These are phyloP conservation scores for Metacarcinus magister DNA, from an alignment of 2,888 invertebrate genomes.

Conservation along the genomic window DNA sequence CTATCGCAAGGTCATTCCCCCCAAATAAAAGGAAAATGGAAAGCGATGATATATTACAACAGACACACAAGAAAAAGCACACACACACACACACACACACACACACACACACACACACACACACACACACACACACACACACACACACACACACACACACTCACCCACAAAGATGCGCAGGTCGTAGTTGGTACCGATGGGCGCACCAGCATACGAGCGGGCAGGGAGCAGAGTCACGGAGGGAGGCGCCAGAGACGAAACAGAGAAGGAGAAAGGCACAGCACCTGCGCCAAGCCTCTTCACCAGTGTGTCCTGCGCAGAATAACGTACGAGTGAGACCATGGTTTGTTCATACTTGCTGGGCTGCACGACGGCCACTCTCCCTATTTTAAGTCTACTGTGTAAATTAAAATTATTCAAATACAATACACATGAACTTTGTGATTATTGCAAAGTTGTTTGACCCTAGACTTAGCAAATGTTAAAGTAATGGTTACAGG, in stretches of 20 bases:
- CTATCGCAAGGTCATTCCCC: not conserved
- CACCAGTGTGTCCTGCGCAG: constrained; percentile 90
- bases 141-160: not conserved
- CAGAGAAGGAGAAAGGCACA: constrained; percentile 87
- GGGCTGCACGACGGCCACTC: not conserved
- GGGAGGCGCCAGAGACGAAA: constrained; percentile 94
- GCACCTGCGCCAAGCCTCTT: constrained; percentile 87
- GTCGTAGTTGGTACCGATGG: constrained; percentile 96
- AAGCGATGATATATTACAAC: too few species aligned
- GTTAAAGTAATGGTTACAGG: not conserved
- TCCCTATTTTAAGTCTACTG: not conserved
- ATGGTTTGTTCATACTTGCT: not conserved
- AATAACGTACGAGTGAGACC: not conserved
- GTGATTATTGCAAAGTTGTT: not conserved
- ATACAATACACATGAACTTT: not conserved
- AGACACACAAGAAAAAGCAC: not conserved
- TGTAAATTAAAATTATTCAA: not conserved
- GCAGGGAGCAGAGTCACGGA: constrained; percentile 95
- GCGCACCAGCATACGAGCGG: constrained; percentile 95
- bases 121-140: too few species aligned
- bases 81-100: constrained; percentile 15
- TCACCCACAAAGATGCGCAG: constrained; percentile 85
- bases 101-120: too few species aligned
- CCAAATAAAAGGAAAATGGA: not conserved
- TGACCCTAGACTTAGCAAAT: not conserved